A percentile compares a stretch with the other conserved stretches of the same genome.
Evolutionary conservation across 2,113 vertebrate species (phyloP).

Genomic region (Maccullochella peelii): DNA sequence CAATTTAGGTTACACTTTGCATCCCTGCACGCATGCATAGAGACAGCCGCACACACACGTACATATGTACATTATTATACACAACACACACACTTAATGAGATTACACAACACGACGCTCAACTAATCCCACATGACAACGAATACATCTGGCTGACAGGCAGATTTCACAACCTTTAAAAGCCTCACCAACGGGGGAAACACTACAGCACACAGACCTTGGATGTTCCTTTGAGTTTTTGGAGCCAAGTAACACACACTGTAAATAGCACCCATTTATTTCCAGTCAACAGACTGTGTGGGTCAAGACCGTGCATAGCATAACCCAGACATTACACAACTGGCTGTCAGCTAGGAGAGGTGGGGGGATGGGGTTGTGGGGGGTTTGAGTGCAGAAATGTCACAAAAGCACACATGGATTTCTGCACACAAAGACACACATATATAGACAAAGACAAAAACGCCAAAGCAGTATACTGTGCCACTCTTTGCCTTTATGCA

Average conservation of each 20-base stretch:
- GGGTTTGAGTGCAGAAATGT: not conserved
- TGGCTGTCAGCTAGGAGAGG: not conserved
- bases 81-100: conserved; percentile 23
- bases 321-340: conserved; percentile 35
- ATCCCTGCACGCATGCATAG: not conserved
- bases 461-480: conserved; percentile 11
- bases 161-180: conserved; percentile 66
- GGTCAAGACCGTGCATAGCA: conserved; percentile 35
- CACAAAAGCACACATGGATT: conserved; percentile 16
- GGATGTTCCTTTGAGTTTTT: conserved; percentile 33
- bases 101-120: conserved; percentile 49
- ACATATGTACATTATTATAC: conserved; percentile 27
- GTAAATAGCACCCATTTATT: conserved; percentile 32
- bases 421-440: not conserved
- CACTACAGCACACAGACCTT: conserved; percentile 1
- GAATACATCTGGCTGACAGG: conserved; percentile 61
- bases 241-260: conserved; percentile 17
- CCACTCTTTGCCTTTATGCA: conserved; percentile 59
- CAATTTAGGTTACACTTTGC: conserved; percentile 18
- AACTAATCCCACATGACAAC: conserved; percentile 64
- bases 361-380: not conserved
- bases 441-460: conserved; percentile 9
- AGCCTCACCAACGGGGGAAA: conserved; percentile 15
- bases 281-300: conserved; percentile 19
- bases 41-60: not conserved